A percentile compares a stretch with the other conserved stretches of the same genome.
Conservation (phyloP, 1,140 invertebrate species). For the Popillia japonica region DNA sequence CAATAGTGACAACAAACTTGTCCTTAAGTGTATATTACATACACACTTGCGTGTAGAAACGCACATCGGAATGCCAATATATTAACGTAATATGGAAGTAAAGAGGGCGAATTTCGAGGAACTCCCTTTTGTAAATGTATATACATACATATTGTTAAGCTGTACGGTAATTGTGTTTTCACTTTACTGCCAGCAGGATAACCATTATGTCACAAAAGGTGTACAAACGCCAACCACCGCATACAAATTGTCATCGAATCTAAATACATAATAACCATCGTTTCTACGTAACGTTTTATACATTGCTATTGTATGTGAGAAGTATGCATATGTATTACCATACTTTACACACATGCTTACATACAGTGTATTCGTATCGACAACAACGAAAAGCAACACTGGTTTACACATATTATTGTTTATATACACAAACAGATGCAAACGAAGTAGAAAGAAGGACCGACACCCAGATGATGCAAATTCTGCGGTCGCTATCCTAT, state of each 20-base stretch:
- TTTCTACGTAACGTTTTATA: not conserved
- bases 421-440: too few species aligned
- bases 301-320: not conserved
- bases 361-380: not conserved
- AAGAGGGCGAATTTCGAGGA: not conserved
- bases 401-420: too few species aligned
- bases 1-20: not conserved
- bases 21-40: too few species aligned
- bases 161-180: not conserved
- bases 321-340: not conserved
- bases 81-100: not conserved
- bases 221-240: not conserved
- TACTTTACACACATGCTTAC: not conserved
- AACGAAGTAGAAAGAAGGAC: too few species aligned
- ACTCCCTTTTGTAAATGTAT: not conserved
- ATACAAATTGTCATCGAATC: not conserved
- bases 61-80: too few species aligned
- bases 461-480: too few species aligned
- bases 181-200: not conserved
- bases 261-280: not conserved
- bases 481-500: too few species aligned
- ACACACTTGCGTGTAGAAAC: too few species aligned
- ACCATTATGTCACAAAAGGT: not conserved
- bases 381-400: not conserved
- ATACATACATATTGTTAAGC: not conserved